Conservation (phyloP, 2,888 invertebrate species). For the Agriopis marginaria region DNA sequence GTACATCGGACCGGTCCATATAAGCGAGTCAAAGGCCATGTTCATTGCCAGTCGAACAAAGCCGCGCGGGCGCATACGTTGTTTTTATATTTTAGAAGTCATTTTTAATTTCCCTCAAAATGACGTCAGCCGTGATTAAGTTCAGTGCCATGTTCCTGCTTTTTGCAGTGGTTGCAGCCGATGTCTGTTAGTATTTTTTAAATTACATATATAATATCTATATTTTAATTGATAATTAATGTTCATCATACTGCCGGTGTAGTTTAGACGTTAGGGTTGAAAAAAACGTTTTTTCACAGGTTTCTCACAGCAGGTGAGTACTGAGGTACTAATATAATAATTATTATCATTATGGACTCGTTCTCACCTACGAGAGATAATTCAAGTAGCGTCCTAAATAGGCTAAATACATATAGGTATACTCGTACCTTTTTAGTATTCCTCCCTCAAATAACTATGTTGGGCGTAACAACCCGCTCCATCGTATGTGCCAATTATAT, state of each 20-base stretch:
- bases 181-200: slow-evolving; percentile 72
- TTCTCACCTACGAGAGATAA: too few relatives aligned
- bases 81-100: slow-evolving; percentile 52
- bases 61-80: slow-evolving; percentile 63
- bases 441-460: too few relatives aligned
- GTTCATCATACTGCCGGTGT: background rate
- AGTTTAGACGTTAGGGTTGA: background rate
- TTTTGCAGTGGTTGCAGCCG: slow-evolving; percentile 68
- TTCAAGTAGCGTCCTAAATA: too few relatives aligned
- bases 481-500: too few relatives aligned
- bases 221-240: background rate
- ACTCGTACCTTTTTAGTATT: too few relatives aligned
- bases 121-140: slow-evolving; percentile 80
- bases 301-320: too few relatives aligned
- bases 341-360: too few relatives aligned
- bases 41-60: slow-evolving; percentile 74
- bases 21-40: slow-evolving; percentile 74
- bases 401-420: too few relatives aligned
- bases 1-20: slow-evolving; percentile 67
- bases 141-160: slow-evolving; percentile 80
- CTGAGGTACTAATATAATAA: too few relatives aligned
- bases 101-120: slow-evolving; percentile 55
- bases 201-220: background rate
- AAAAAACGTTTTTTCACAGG: too few relatives aligned
- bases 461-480: too few relatives aligned